Evolutionary conservation across 2,797 vertebrate species (phyloP).

Genomic region (Sandelia bainsii): DNA sequence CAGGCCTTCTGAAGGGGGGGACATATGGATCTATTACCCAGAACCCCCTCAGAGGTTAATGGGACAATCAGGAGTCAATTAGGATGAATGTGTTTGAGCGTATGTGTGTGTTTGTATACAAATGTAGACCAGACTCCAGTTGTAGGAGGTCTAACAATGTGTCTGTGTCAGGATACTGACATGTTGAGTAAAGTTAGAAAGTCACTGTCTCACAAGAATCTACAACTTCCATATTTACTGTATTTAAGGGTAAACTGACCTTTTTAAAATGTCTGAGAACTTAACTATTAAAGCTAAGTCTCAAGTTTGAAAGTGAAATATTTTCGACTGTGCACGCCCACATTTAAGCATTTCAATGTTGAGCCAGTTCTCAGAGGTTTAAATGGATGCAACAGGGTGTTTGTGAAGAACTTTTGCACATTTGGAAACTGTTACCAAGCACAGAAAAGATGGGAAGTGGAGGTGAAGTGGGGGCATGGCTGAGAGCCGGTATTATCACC

Average conservation of each 20-base stretch:
- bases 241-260: too few relatives aligned
- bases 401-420: constrained; percentile 49
- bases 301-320: too few relatives aligned
- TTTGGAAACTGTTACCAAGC: constrained; percentile 82
- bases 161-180: constrained; percentile 59
- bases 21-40: constrained; percentile 73
- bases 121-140: not conserved
- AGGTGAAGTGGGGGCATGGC: constrained; percentile 38
- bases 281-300: too few relatives aligned
- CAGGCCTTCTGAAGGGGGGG: constrained; percentile 59
- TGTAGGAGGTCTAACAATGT: not conserved
- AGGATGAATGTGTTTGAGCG: constrained; percentile 49
- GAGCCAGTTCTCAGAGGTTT: not conserved
- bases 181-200: not conserved
- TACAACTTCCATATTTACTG: too few relatives aligned
- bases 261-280: too few relatives aligned
- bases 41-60: constrained; percentile 85
- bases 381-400: not conserved
- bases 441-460: constrained; percentile 54
- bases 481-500: constrained; percentile 48
- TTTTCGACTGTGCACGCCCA: too few relatives aligned
- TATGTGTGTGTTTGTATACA: constrained; percentile 32
- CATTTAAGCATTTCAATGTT: too few relatives aligned
- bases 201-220: too few relatives aligned
- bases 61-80: constrained; percentile 90